Conservation (phyloP, 2,113 vertebrate species). For the Gopherus evgoodei region DNA sequence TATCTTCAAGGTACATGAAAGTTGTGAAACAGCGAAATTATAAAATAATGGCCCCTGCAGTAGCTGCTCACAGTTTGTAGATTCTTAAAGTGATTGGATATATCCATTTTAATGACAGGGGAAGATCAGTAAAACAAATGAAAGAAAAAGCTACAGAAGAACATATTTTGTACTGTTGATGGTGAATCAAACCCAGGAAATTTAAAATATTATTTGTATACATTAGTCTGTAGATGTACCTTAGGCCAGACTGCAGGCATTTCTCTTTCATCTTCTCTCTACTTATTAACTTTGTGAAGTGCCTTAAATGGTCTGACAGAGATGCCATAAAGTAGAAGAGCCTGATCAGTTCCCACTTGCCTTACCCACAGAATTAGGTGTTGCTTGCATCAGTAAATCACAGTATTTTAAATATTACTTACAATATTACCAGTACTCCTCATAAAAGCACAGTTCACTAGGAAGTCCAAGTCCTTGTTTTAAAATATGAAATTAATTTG, state of each 20-base stretch:
- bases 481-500: neutral
- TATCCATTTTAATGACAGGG: conserved; percentile 24
- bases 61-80: conserved; percentile 39
- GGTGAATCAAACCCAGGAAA: conserved; percentile 43
- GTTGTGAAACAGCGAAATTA: conserved; percentile 51
- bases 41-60: conserved; percentile 58
- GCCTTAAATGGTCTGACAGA: conserved; percentile 38
- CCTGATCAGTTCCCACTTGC: conserved; percentile 16
- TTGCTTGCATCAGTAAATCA: conserved; percentile 49
- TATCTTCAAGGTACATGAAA: conserved; percentile 57
- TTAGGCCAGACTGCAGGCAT: conserved; percentile 40
- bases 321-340: conserved; percentile 66
- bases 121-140: conserved; percentile 58
- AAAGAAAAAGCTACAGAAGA: conserved; percentile 52
- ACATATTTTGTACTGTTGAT: conserved; percentile 19
- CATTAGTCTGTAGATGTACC: conserved; percentile 11
- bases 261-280: conserved; percentile 57
- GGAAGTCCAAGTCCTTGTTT: too few relatives aligned
- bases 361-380: neutral
- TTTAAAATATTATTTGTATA: conserved; percentile 53
- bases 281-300: conserved; percentile 58
- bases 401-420: neutral
- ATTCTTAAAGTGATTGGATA: conserved; percentile 60
- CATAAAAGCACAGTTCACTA: too few relatives aligned
- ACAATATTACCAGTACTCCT: too few relatives aligned